Conservation (phyloP, 1,140 invertebrate genomes). For the Ostrea edulis region DNA sequence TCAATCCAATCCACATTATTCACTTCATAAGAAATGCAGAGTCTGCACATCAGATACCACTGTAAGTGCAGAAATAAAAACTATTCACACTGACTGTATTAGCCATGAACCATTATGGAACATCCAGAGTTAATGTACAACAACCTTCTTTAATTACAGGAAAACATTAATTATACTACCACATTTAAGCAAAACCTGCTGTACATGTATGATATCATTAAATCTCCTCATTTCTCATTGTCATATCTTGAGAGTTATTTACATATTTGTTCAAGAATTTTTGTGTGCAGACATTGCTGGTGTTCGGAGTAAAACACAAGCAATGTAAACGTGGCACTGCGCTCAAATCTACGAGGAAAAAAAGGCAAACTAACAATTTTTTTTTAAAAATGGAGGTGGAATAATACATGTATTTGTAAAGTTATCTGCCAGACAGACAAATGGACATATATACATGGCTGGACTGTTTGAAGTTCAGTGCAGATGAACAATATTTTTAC, state of each 20-base stretch:
- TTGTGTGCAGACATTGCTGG: too few species aligned
- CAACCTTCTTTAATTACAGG: background rate
- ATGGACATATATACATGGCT: background rate
- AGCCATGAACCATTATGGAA: background rate
- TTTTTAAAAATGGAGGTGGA: too few species aligned
- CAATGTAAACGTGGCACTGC: too few species aligned
- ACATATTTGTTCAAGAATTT: background rate
- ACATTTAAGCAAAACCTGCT: background rate
- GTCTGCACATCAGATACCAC: background rate
- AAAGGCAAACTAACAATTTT: too few species aligned
- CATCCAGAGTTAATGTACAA: background rate
- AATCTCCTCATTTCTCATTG: background rate
- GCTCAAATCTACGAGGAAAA: too few species aligned
- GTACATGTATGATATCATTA: background rate
- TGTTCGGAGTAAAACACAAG: too few species aligned
- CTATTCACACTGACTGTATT: background rate
- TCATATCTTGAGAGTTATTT: background rate
- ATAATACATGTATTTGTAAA: background rate
- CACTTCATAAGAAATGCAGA: background rate
- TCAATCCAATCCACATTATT: background rate
- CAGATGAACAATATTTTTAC: slow-evolving; percentile 77
- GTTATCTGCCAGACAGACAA: background rate
- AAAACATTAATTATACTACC: too few species aligned
- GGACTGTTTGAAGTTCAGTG: too few species aligned
- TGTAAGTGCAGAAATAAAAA: background rate